Conservation (phyloP, 2,797 vertebrate genomes). For the Agapornis canus region DNA sequence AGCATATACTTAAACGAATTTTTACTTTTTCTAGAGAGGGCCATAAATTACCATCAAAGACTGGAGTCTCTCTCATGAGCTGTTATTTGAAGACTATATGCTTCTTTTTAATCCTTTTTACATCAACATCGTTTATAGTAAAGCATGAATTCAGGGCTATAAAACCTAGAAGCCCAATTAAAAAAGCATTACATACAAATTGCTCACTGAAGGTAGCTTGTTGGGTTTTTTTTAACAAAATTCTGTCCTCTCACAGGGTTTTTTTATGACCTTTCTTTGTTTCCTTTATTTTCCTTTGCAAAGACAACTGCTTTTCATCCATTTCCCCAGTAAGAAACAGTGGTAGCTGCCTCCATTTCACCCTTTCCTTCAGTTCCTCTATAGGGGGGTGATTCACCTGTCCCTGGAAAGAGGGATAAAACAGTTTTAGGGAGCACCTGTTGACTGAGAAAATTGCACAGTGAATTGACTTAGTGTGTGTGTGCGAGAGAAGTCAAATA, state of each 20-base stretch:
- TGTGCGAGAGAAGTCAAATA: conserved; percentile 33
- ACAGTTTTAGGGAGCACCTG: neutral
- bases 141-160: neutral
- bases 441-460: conserved; percentile 2
- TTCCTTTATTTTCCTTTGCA: neutral
- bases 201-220: neutral
- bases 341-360: neutral
- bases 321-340: neutral
- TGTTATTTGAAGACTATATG: conserved; percentile 4
- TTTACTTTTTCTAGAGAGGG: neutral
- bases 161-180: neutral
- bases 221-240: neutral
- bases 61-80: neutral
- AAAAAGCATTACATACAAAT: neutral
- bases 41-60: conserved; percentile 33
- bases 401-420: neutral
- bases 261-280: neutral
- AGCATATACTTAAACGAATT: conserved; percentile 32
- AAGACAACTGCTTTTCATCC: neutral
- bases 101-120: neutral
- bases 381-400: neutral
- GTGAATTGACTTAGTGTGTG: neutral
- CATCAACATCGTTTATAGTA: neutral
- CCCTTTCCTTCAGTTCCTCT: neutral
- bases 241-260: neutral